Evolutionary conservation across 2,113 vertebrate genomes (phyloP).

Genomic region (Patagioenas fasciata): DNA sequence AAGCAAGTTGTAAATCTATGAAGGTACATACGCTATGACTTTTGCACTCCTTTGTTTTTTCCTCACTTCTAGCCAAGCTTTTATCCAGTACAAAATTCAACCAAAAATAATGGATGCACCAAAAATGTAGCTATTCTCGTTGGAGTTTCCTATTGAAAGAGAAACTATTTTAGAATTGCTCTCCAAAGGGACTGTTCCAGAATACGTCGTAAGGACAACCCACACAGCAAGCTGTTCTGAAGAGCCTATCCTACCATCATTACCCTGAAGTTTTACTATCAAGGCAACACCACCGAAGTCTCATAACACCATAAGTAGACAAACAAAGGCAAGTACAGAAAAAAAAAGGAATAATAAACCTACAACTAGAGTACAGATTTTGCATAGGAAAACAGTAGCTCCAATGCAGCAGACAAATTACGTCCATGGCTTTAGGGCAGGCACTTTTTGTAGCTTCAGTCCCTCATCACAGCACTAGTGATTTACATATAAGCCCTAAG

Average conservation of each 20-base stretch:
- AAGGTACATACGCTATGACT: neutral
- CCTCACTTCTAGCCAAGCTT: neutral
- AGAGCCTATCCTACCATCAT: neutral
- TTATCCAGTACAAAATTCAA: neutral
- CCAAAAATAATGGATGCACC: neutral
- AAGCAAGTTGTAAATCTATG: neutral
- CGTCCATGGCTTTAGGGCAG: neutral
- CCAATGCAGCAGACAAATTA: neutral
- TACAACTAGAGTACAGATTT: neutral
- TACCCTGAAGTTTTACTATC: neutral
- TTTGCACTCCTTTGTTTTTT: neutral
- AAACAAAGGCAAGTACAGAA: neutral
- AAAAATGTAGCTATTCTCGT: neutral
- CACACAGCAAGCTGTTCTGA: neutral
- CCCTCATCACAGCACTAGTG: neutral
- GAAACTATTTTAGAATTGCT: neutral
- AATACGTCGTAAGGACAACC: neutral
- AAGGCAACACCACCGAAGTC: neutral
- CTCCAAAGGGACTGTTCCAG: neutral
- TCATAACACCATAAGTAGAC: accelerated
- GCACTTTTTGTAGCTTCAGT: neutral
- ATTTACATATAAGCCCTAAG: neutral
- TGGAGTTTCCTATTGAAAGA: neutral
- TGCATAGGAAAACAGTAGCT: neutral
- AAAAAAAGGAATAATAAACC: neutral